These are phyloP conservation scores for Galaxea fascicularis DNA, from an alignment of 92 coral and sea anemone genomes.

Conservation along the genomic window DNA sequence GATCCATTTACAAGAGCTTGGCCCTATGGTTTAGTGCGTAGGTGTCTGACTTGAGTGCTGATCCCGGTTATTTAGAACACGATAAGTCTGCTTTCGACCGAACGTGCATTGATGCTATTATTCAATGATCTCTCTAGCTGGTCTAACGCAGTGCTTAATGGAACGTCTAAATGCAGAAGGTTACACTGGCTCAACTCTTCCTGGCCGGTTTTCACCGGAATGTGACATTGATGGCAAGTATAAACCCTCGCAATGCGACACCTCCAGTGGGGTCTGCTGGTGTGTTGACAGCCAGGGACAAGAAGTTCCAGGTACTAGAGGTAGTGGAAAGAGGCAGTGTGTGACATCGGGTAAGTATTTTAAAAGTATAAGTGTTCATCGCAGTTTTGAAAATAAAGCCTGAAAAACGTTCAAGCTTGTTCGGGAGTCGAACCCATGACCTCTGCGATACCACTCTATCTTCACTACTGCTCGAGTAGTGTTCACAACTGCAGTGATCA, in stretches of 20 bases:
- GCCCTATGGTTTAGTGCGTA: too few relatives aligned
- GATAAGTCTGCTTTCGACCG: too few relatives aligned
- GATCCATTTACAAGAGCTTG: too few relatives aligned
- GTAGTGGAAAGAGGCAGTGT: slow-evolving; percentile 74
- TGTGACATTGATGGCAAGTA: slow-evolving; percentile 78
- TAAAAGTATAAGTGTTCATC: neutral
- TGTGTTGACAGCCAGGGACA: slow-evolving; percentile 82
- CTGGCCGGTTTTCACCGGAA: slow-evolving; percentile 76
- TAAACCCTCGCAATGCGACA: slow-evolving; percentile 71
- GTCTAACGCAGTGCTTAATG: slow-evolving; percentile 65
- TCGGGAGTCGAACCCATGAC: too few relatives aligned
- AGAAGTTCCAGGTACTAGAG: slow-evolving; percentile 78
- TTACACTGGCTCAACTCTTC: slow-evolving; percentile 55
- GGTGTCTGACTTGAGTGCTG: too few relatives aligned
- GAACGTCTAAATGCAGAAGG: slow-evolving; percentile 70
- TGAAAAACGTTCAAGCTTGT: too few relatives aligned
- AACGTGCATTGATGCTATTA: neutral
- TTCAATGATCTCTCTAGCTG: slow-evolving; percentile 41
- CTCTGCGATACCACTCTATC: too few relatives aligned
- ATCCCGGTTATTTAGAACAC: too few relatives aligned
- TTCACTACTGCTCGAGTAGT: too few relatives aligned
- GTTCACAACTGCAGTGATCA: too few relatives aligned
- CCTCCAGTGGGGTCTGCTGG: slow-evolving; percentile 74
- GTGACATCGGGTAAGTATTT: slow-evolving; percentile 44
- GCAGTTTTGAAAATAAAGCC: too few relatives aligned